Evolutionary conservation across 1,140 invertebrate genomes (phyloP), one percentile per base, ranked within the genome.

Genomic region (Battus philenor): DNA sequence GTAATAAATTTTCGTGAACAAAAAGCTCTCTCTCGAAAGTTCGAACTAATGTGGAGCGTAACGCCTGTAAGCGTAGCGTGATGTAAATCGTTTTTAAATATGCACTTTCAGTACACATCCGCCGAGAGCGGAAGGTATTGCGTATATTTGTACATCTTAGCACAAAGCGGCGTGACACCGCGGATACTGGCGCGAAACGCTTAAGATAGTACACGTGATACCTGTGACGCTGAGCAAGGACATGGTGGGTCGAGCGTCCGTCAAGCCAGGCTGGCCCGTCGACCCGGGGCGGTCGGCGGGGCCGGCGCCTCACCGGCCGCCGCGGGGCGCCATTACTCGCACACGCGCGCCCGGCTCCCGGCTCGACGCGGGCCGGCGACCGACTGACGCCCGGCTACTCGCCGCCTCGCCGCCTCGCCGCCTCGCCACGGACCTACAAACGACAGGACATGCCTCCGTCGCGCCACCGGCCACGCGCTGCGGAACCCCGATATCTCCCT

Each of bases 171-270:
- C 31, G 45, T 51, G 49, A 43, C 34, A 33, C 32, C 38, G 16
- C 30, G 30, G 20, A 38, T 54, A 58, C 49, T 60, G 58, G 65
- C 62, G 60, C 52, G 62, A 63, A 57, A 59, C 4, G 12, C 12
- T 10, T 34, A 18, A 2, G 17, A 34, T 17, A 45, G 38, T 34
- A 11, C 24, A 47, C 41, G 31, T 47, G 60, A 50, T 65, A 85
- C 85, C 85, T 86, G 85, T 87, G 68, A 87, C 85, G 80, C 85
- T 87, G 68, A 87, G 85, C 70, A 87, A 81, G 68, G 84, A 87
- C 84, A 87, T 87, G 82, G 57, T 81, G 84, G 68, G 65, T 61
- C 71, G 60, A 50, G 52, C 58, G 75, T 59, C 59, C 68, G 59
- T 57, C 59, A 54, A 64, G 68, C 59, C 70, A 60, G 67, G 64